A percentile compares a stretch with the other conserved stretches of the same genome.
Conservation (phyloP, 92 coral and sea anemone species). For the Pocillopora grandis region DNA sequence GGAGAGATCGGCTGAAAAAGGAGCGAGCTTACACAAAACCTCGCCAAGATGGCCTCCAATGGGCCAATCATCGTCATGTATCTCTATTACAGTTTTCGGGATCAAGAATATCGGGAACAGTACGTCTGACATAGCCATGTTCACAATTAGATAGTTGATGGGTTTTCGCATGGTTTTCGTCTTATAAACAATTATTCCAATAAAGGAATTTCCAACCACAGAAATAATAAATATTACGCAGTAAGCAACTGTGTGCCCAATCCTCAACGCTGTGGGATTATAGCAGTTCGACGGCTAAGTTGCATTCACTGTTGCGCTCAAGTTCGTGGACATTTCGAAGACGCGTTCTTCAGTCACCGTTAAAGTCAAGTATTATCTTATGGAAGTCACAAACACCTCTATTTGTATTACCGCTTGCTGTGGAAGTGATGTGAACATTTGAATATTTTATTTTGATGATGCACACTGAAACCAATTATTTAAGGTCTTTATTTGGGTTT, state of each 20-base stretch:
- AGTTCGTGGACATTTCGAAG: no score
- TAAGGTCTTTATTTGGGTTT: no score
- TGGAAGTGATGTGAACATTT: no score
- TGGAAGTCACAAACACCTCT: not conserved
- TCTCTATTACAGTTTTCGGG: no score
- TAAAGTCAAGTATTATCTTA: no score
- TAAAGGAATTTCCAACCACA: not conserved
- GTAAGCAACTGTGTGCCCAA: not conserved
- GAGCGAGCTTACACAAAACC: not conserved
- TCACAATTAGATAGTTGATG: not conserved
- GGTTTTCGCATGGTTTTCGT: not conserved
- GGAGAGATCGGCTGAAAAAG: not conserved
- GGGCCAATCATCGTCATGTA: not conserved
- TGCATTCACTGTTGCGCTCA: no score
- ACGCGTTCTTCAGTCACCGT: no score
- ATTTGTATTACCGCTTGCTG: no score
- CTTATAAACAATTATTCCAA: slow-evolving; percentile 10
- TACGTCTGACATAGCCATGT: slow-evolving; percentile 1
- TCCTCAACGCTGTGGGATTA: not conserved
- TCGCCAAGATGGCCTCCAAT: not conserved
- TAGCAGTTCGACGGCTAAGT: no score
- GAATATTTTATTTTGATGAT: no score
- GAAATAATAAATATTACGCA: not conserved
- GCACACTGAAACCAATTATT: no score
- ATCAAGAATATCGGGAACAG: not conserved